phyloP scores from a whole-genome alignment of 1,140 invertebrate genomes.

The Sycobia sp. region DNA sequence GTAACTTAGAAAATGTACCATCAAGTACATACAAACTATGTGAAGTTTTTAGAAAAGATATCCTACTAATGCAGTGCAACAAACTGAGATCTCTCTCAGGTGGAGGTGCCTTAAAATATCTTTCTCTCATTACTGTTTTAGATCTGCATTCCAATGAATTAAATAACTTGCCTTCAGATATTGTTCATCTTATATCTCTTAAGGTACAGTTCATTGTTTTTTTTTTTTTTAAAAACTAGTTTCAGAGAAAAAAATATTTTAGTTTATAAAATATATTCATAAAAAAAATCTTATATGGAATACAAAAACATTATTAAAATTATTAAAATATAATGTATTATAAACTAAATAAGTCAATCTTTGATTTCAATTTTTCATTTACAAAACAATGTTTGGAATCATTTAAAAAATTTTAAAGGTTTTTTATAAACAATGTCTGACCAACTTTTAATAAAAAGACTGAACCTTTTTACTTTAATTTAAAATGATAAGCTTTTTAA shows the following conservation, averaged over 20 bases:
- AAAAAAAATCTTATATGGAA: slow-evolving; percentile 16
- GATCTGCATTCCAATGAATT: slow-evolving; percentile 77
- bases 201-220: slow-evolving; percentile 54
- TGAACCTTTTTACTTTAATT: too few relatives aligned
- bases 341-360: too few relatives aligned
- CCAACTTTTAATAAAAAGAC: too few relatives aligned
- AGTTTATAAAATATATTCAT: not conserved
- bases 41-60: slow-evolving; percentile 77
- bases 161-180: slow-evolving; percentile 66
- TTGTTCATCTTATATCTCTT: slow-evolving; percentile 67
- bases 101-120: slow-evolving; percentile 73
- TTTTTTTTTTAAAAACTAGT: too few relatives aligned
- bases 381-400: too few relatives aligned
- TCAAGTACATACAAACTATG: slow-evolving; percentile 77
- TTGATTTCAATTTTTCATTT: too few relatives aligned
- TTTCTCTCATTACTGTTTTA: slow-evolving; percentile 71
- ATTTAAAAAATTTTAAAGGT: too few relatives aligned
- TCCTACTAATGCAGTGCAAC: slow-evolving; percentile 71
- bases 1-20: slow-evolving; percentile 71
- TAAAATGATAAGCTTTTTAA: too few relatives aligned
- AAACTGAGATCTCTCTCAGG: slow-evolving; percentile 69
- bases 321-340: too few relatives aligned
- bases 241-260: too few relatives aligned
- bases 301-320: not conserved
- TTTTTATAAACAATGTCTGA: too few relatives aligned